Evolutionary conservation across 1,140 invertebrate genomes (phyloP).

Genomic region (Drosophila pachea): DNA sequence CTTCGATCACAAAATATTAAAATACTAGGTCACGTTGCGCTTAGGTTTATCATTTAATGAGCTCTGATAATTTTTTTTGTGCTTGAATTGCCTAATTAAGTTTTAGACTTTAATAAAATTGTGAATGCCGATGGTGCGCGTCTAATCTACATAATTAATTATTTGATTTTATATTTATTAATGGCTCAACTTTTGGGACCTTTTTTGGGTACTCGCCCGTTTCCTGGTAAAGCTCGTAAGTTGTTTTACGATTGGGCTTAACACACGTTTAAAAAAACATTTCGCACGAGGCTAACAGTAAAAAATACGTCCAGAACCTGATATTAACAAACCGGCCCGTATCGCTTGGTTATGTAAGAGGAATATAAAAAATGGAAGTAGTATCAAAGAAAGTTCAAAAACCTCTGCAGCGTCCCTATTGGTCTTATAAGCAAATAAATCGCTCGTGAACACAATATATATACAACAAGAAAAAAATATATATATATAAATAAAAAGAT

Average conservation of each 20-base stretch:
- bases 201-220: neutral
- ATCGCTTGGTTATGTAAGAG: conserved; percentile 43
- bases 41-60: conserved; percentile 5
- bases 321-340: conserved; percentile 45
- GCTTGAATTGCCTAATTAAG: neutral
- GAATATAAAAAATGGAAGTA: neutral
- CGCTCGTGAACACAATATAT: neutral
- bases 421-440: neutral
- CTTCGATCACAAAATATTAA: neutral
- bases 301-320: conserved; percentile 44
- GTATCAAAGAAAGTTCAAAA: conserved; percentile 1
- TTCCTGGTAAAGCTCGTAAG: neutral
- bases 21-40: conserved; percentile 14
- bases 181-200: no score
- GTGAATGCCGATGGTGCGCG: neutral
- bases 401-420: neutral
- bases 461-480: no score
- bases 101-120: conserved; percentile 8
- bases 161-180: neutral
- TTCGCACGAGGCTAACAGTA: conserved; percentile 44
- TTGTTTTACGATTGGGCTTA: no score
- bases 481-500: no score
- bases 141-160: conserved; percentile 24
- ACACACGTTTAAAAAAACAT: neutral
- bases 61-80: neutral